These are phyloP conservation scores for Eospalax fontanierii DNA, from an alignment of 2,797 vertebrate species.

Conservation along the genomic window DNA sequence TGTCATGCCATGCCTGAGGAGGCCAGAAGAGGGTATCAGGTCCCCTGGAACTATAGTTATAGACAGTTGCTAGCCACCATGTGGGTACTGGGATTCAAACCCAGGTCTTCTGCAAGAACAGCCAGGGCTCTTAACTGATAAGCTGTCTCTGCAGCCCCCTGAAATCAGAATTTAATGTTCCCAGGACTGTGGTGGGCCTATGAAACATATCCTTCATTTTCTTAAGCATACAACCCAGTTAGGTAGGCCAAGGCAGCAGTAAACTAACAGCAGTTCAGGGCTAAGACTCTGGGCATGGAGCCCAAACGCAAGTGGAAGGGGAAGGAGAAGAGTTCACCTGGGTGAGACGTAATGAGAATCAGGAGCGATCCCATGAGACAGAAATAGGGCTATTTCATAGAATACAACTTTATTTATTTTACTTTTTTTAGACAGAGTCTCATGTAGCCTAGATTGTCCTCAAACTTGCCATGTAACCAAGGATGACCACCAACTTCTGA, in stretches of 20 bases:
- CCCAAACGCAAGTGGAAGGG: not conserved
- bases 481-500: not conserved
- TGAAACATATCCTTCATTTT: not conserved
- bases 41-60: too few relatives aligned
- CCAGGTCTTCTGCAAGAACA: too few relatives aligned
- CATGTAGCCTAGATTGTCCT: not conserved
- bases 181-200: not conserved
- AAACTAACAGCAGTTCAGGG: not conserved
- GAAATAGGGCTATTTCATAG: constrained; percentile 32
- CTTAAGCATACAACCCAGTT: not conserved
- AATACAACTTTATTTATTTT: not conserved
- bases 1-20: too few relatives aligned
- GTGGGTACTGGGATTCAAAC: too few relatives aligned
- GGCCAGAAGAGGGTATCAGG: too few relatives aligned
- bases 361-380: not conserved
- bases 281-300: not conserved
- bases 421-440: not conserved
- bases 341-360: not conserved
- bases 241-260: not conserved
- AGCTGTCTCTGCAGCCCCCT: too few relatives aligned
- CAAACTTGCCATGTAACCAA: not conserved
- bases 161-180: not conserved
- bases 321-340: not conserved
- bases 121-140: too few relatives aligned
- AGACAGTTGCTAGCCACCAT: too few relatives aligned